phyloP scores from a whole-genome alignment of 2,888 invertebrate genomes.

The Chrysina gloriosa region DNA sequence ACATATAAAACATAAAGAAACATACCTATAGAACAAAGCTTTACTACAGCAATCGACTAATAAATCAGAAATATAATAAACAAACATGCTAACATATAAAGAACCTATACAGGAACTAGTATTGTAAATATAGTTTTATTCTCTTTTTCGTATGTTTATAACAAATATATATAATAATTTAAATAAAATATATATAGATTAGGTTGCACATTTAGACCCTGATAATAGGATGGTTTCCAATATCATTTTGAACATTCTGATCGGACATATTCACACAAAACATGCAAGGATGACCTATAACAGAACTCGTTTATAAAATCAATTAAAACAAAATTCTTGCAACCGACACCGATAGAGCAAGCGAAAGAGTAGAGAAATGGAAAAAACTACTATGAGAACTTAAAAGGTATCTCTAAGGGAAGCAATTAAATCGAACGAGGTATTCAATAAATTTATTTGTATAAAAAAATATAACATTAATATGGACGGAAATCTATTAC shows the following conservation, averaged over 20 bases:
- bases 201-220: slow-evolving; percentile 26
- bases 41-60: slow-evolving; percentile 41
- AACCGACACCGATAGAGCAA: slow-evolving; percentile 9
- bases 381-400: slow-evolving; percentile 7
- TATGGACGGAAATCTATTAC: slow-evolving; percentile 50
- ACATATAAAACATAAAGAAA: too few relatives aligned
- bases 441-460: slow-evolving; percentile 47
- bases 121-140: slow-evolving; percentile 12
- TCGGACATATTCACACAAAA: slow-evolving; percentile 61
- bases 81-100: slow-evolving; percentile 38
- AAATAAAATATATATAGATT: slow-evolving; percentile 7
- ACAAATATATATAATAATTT: slow-evolving; percentile 9
- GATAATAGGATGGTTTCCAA: slow-evolving; percentile 33
- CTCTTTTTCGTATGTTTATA: slow-evolving; percentile 6
- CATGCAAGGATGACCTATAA: slow-evolving; percentile 60
- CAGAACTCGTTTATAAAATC: slow-evolving; percentile 33
- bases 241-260: slow-evolving; percentile 52
- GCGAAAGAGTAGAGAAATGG: background rate
- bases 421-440: slow-evolving; percentile 2
- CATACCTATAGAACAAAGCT: too few relatives aligned
- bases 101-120: slow-evolving; percentile 26
- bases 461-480: slow-evolving; percentile 51
- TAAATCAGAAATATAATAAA: slow-evolving; percentile 39
- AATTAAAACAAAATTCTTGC: slow-evolving; percentile 26
- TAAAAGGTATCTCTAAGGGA: slow-evolving; percentile 22